Conservation (phyloP, 2,113 vertebrate species). For the Protomyctophum bolini region DNA sequence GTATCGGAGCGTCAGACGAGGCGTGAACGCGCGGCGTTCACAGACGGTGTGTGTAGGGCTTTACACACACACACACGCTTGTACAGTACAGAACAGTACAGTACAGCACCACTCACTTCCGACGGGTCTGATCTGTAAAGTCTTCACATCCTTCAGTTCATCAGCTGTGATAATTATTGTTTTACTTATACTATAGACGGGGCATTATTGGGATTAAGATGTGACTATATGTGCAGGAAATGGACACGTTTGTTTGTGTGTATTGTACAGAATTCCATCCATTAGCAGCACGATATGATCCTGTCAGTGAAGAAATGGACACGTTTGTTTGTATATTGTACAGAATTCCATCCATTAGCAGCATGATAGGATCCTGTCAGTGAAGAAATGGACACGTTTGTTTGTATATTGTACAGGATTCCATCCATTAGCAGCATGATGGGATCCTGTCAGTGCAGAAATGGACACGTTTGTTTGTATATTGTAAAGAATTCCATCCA, state of each 20-base stretch:
- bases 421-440: constrained; percentile 17
- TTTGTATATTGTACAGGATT: constrained; percentile 36
- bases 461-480: constrained; percentile 19
- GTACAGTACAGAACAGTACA: no score
- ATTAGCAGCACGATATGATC: constrained; percentile 21
- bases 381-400: no score
- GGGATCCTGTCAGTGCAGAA: constrained; percentile 25
- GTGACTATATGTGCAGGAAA: no score
- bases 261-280: constrained; percentile 35
- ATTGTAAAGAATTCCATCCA: constrained; percentile 33
- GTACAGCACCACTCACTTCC: no score
- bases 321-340: constrained; percentile 25
- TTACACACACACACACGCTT: no score
- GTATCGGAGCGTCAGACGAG: no score
- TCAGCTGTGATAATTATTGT: constrained; percentile 38
- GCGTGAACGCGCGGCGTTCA: no score
- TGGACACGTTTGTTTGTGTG: constrained; percentile 3
- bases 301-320: no score
- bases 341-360: constrained; percentile 28
- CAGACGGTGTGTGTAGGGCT: no score
- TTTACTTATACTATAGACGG: no score
- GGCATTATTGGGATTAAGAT: no score
- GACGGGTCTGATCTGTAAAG: constrained; percentile 49
- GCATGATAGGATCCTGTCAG: constrained; percentile 25
- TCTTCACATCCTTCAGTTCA: constrained; percentile 66